These are phyloP conservation scores for Oithona nana DNA, from an alignment of 2,888 invertebrate genomes.

Conservation along the genomic window DNA sequence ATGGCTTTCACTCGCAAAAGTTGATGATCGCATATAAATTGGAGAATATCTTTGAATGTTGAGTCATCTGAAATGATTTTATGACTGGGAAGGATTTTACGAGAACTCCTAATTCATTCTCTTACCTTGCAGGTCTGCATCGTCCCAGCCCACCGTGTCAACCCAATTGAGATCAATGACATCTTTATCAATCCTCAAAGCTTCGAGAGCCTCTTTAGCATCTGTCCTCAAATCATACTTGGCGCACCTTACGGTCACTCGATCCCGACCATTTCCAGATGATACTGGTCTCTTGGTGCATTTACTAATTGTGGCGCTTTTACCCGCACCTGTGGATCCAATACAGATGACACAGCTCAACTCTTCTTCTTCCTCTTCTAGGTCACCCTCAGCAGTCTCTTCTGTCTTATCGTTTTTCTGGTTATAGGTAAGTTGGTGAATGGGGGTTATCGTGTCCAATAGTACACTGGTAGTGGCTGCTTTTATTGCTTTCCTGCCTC, in stretches of 20 bases:
- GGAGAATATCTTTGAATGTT: constrained; percentile 11
- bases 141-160: constrained; percentile 17
- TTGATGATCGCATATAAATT: constrained; percentile 7
- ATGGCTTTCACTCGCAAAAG: constrained; percentile 7
- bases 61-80: not conserved
- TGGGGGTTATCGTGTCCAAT: not conserved
- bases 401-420: too few relatives aligned
- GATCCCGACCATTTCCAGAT: not conserved
- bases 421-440: too few relatives aligned
- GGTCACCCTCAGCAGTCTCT: not conserved
- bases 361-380: not conserved
- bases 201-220: not conserved
- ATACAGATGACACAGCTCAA: constrained; percentile 12
- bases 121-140: constrained; percentile 1
- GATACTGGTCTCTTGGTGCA: not conserved
- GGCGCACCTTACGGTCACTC: constrained; percentile 6
- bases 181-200: not conserved
- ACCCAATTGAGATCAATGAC: constrained; percentile 2
- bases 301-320: constrained; percentile 6
- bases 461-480: too few relatives aligned
- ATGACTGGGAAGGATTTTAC: too few relatives aligned
- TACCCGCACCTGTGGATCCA: constrained; percentile 13
- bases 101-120: too few relatives aligned
- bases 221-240: not conserved
- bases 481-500: too few relatives aligned